Evolutionary conservation across 2,888 invertebrate species (phyloP).

Genomic region (Yponomeuta plumbellus): DNA sequence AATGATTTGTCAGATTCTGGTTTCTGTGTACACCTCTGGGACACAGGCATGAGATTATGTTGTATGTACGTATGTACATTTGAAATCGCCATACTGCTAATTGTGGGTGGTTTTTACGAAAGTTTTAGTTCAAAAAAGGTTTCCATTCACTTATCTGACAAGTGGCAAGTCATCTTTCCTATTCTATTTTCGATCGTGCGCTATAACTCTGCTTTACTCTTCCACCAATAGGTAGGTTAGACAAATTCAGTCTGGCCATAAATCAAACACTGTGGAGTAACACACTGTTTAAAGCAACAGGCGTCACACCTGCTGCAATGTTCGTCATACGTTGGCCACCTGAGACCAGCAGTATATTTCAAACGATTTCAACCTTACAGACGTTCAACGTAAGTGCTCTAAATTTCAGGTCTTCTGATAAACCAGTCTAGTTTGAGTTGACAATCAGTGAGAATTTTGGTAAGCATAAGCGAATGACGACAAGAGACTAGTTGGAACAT

Average conservation of each 20-base stretch:
- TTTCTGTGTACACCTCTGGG: too few species aligned
- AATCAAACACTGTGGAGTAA: not conserved
- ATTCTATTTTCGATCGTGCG: too few species aligned
- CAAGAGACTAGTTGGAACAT: not conserved
- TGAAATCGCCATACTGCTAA: too few species aligned
- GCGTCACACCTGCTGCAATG: not conserved
- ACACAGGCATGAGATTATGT: too few species aligned
- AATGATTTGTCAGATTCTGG: too few species aligned
- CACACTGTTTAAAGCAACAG: not conserved
- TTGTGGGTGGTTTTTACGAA: too few species aligned
- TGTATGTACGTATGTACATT: too few species aligned
- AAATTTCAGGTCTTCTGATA: not conserved
- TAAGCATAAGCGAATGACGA: not conserved
- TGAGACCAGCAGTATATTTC: not conserved
- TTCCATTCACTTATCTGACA: too few species aligned
- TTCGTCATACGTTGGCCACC: not conserved
- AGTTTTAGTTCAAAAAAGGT: too few species aligned
- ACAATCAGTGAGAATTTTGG: not conserved
- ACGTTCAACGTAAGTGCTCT: not conserved
- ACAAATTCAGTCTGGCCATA: not conserved
- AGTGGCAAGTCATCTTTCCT: too few species aligned
- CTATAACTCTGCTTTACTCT: too few species aligned
- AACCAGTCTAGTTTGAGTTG: not conserved
- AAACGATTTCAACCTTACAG: not conserved
- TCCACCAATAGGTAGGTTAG: not conserved